phyloP scores from a whole-genome alignment of 1,140 invertebrate genomes.

The Drosophila nasuta region DNA sequence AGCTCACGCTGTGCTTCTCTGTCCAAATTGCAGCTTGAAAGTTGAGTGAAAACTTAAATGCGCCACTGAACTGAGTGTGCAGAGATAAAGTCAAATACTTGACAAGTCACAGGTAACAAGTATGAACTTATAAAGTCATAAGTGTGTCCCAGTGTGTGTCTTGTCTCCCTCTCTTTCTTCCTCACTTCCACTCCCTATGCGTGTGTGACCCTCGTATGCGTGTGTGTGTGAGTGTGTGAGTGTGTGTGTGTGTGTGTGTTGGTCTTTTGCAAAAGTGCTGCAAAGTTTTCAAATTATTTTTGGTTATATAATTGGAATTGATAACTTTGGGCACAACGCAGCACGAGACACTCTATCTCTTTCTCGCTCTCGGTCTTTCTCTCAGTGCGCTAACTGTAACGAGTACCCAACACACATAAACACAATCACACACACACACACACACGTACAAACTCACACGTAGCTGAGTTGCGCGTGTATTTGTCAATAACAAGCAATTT shows the following conservation, averaged over 20 bases:
- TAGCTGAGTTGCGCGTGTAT: constrained; percentile 59
- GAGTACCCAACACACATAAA: constrained; percentile 26
- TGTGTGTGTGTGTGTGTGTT: no score
- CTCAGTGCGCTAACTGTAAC: constrained; percentile 34
- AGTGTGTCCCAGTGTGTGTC: constrained; percentile 41
- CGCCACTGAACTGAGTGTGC: constrained; percentile 56
- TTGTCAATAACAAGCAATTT: constrained; percentile 83
- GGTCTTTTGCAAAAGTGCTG: constrained; percentile 74
- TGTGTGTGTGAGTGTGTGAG: no score
- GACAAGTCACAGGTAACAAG: constrained; percentile 82
- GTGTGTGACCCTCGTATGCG: constrained; percentile 10
- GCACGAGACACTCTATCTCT: constrained; percentile 25
- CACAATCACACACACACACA: constrained; percentile 2
- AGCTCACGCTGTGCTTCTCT: background rate
- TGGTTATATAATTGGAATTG: constrained; percentile 83
- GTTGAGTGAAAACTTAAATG: constrained; percentile 68
- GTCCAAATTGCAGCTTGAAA: constrained; percentile 49
- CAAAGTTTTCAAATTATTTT: constrained; percentile 83
- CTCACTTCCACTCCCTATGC: background rate
- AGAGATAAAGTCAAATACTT: constrained; percentile 83
- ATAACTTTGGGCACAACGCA: constrained; percentile 69
- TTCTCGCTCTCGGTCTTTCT: no score
- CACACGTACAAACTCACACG: no score
- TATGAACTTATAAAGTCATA: constrained; percentile 77
- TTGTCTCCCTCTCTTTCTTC: background rate